Evolutionary conservation across 2,797 vertebrate species (phyloP), one percentile per base, ranked within the genome.

Genomic region (Acrossocheilus fasciatus): DNA sequence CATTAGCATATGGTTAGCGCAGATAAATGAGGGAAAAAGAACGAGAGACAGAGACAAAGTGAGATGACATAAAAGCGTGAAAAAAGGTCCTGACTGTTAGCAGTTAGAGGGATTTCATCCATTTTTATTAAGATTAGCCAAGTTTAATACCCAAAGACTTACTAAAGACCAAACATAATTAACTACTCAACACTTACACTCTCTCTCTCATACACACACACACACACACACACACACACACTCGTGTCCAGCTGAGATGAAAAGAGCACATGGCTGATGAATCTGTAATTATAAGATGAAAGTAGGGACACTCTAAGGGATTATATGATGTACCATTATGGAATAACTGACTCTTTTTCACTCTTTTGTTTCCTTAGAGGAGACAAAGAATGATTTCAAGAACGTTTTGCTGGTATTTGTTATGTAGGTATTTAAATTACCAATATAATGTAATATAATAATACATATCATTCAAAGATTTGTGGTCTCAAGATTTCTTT

Each of bases 211-310:
- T 14, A 20, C 52, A 39, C 68, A 70, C 26, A 70, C 68, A 66
- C 26, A 66, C 23, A 66, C 52, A 72, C 77, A 26, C 54, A 45
- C 78, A 50, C 26, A 39, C 43, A 39, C 30, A 64, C 73, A 14
- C 26, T 4, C 14, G 26, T 82, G 85, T 85, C 73, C 54, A 77
- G 36, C 50, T 43, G 54, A 39, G 83, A 87, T 72, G 64, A 73
- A 87, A 77, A 68, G 66, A 84, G 69, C 83, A 77, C 79, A 82
- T 9, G 73, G 52, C 66, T 72, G 30, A 85, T 88, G 26, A 85
- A 85, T 82, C 83, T 85, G 39, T 85, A 86, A 82, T 88, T 86
- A 88, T 73, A 78, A 79, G 39, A 88, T 85, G 74, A 88, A 88
- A 74, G 80, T 73, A 23, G 57, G 43, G 76, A 62, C 73, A 85